Evolutionary conservation across 2,113 vertebrate species (phyloP).

Genomic region (Pterocles burchelli): DNA sequence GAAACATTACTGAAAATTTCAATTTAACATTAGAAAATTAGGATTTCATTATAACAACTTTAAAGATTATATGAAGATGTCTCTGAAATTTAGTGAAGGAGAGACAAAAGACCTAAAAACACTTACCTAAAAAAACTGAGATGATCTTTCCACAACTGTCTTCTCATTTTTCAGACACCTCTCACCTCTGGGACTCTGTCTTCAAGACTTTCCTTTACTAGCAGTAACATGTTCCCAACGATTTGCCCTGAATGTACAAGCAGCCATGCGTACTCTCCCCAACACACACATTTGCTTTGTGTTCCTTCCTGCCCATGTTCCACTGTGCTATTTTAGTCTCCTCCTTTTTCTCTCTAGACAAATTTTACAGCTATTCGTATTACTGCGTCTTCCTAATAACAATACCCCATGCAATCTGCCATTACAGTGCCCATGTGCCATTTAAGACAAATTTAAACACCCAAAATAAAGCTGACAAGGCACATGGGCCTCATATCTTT

Average conservation of each 20-base stretch:
- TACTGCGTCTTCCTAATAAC: background rate
- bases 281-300: background rate
- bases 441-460: background rate
- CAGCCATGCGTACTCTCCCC: background rate
- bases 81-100: background rate
- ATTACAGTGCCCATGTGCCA: background rate
- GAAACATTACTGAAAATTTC: background rate
- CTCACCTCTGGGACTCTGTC: background rate
- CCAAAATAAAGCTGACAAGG: background rate
- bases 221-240: background rate
- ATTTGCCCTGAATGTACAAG: background rate
- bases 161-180: constrained; percentile 11
- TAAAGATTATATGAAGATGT: background rate
- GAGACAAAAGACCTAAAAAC: background rate
- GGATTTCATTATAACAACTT: background rate
- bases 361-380: background rate
- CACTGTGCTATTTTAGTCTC: background rate
- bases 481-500: accelerated
- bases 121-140: background rate
- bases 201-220: background rate
- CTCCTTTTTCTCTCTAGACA: background rate
- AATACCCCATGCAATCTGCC: background rate
- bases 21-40: background rate
- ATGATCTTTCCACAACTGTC: background rate
- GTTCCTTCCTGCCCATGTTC: background rate